Percentiles rank a stretch among this genome's conserved stretches.
These are phyloP conservation scores for Platycheirus albimanus DNA, from an alignment of 2,888 invertebrate genomes.

Conservation along the genomic window DNA sequence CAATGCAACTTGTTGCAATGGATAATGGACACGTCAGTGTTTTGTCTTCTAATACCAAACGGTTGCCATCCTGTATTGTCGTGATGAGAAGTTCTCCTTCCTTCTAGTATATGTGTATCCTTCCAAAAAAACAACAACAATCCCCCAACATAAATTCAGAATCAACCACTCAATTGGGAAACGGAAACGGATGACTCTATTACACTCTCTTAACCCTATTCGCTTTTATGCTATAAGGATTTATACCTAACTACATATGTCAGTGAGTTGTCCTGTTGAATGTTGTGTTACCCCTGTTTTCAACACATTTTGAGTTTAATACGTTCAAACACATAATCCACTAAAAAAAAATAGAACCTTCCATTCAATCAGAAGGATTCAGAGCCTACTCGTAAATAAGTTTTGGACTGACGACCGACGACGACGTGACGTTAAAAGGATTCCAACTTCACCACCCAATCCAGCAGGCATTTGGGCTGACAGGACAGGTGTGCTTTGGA, in stretches of 20 bases:
- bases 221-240: too few species aligned
- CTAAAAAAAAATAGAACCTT: conserved; percentile 24
- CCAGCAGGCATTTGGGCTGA: too few species aligned
- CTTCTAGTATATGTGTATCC: background rate
- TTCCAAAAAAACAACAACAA: background rate
- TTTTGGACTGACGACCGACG: too few species aligned
- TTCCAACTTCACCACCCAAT: too few species aligned
- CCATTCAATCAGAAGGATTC: background rate
- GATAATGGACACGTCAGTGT: conserved; percentile 66
- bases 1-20: conserved; percentile 68
- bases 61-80: conserved; percentile 38
- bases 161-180: background rate
- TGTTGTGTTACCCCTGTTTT: conserved; percentile 3
- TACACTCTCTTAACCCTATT: too few species aligned
- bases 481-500: too few species aligned
- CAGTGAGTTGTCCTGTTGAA: conserved; percentile 31
- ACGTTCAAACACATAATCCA: conserved; percentile 1
- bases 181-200: conserved; percentile 14
- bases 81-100: background rate
- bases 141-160: background rate
- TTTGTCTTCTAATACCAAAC: conserved; percentile 10
- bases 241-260: too few species aligned
- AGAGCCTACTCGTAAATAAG: too few species aligned
- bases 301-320: background rate
- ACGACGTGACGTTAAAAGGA: too few species aligned